phyloP scores from a whole-genome alignment of 2,797 vertebrate genomes.

The Myiotriccus ornatus region DNA sequence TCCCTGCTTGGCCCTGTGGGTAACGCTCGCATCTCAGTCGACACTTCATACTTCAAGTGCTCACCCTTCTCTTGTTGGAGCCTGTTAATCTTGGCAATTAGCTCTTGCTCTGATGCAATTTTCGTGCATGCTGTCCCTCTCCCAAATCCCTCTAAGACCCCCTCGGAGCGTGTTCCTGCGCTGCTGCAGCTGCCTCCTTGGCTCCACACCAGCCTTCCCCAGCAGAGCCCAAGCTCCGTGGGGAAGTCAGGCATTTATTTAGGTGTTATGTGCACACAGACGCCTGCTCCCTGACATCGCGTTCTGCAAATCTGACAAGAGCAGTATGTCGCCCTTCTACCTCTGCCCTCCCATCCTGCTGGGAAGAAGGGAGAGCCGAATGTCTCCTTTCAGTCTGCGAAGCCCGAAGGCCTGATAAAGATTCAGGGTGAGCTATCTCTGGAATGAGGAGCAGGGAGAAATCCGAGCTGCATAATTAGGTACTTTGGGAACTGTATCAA shows the following conservation, averaged over 20 bases:
- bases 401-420: constrained; percentile 55
- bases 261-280: not conserved
- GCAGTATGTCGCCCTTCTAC: not conserved
- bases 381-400: constrained; percentile 10
- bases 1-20: not conserved
- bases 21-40: not conserved
- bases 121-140: not conserved
- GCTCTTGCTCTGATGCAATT: constrained; percentile 31
- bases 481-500: constrained; percentile 66
- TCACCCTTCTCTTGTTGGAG: constrained; percentile 46
- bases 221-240: accelerated
- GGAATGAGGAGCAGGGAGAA: constrained; percentile 56
- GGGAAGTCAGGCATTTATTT: not conserved
- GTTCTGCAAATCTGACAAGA: constrained; percentile 19
- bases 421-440: constrained; percentile 50
- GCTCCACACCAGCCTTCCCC: not conserved
- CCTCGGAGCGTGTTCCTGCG: not conserved
- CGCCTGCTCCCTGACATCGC: not conserved
- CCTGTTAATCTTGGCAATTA: constrained; percentile 63
- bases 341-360: constrained; percentile 27
- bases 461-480: constrained; percentile 55
- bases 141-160: constrained; percentile 51
- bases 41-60: constrained; percentile 46
- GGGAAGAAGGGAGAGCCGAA: not conserved
- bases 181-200: constrained; percentile 52